Evolutionary conservation across 2,888 invertebrate genomes (phyloP).

Genomic region (Hypselothyrea guttata): DNA sequence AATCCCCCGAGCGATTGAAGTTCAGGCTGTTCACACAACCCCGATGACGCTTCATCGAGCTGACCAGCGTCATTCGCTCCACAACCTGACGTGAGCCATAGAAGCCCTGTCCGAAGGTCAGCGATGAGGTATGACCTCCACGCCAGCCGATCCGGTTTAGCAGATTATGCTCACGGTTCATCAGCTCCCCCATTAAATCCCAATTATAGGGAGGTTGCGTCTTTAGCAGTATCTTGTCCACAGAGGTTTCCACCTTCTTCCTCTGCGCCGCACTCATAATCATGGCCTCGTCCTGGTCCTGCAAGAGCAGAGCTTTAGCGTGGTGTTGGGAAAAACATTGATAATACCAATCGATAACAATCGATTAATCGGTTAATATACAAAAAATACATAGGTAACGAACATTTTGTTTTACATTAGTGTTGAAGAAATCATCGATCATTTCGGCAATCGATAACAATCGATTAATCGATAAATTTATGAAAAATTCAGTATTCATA

Average conservation of each 20-base stretch:
- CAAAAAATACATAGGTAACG: no score
- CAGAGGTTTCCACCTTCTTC: slow-evolving; percentile 30
- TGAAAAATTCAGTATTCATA: no score
- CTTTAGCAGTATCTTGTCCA: slow-evolving; percentile 68
- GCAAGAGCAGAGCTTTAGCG: no score
- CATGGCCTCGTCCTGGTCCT: no score
- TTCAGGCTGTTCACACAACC: slow-evolving; percentile 97
- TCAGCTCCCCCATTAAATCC: slow-evolving; percentile 68
- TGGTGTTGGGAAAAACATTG: no score
- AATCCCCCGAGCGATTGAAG: slow-evolving; percentile 88
- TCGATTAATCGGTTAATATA: no score
- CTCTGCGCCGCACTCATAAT: no score
- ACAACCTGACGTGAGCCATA: slow-evolving; percentile 92
- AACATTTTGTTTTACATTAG: no score
- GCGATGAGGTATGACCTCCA: slow-evolving; percentile 57
- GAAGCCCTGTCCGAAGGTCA: slow-evolving; percentile 44
- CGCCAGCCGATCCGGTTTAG: slow-evolving; percentile 67
- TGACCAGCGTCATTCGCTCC: slow-evolving; percentile 90
- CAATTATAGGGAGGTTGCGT: slow-evolving; percentile 76
- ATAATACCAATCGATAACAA: no score
- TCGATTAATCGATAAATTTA: no score
- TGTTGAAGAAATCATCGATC: no score
- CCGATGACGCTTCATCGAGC: slow-evolving; percentile 89
- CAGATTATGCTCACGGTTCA: slow-evolving; percentile 75
- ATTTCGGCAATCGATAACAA: no score